Evolutionary conservation across 2,888 invertebrate species (phyloP), one percentile per base, ranked within the genome.

Genomic region (Drosophila rellima): DNA sequence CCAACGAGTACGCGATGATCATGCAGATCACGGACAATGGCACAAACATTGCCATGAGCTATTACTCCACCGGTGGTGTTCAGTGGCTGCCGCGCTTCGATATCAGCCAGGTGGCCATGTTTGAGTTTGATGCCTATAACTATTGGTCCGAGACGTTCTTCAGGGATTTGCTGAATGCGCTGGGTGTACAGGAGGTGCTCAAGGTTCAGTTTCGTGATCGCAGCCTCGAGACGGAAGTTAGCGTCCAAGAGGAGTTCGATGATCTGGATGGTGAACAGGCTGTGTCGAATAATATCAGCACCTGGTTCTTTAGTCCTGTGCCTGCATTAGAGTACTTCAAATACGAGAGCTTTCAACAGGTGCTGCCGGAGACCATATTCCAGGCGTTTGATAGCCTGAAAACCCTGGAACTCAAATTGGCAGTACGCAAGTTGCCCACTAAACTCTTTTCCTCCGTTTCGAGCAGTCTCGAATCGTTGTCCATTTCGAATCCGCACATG

Each of bases 81-180:
- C 29, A 37, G 3, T 80, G 80, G 80, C 35, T 85, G 47, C 85
- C 85, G 5, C 62, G 71, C 3, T 74, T 85, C 31, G 63, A 82
- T 54, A 66, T 85, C 23, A 54, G 26, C 2, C 66, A 72, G 15
- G 66, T 85, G 52, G 65, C 54, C 0, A 70, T 71, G 48, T 80
- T 89, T 26, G 88, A 89, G 48, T 84, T 85, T 29, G 89, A 85
- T 29, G 85, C 85, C 0, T 89, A 85, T 35, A 66, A 48, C 39
- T 85, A 72, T 55, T 85, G 85, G 85, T 70, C 80, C 23, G 66
- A 70, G 11, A 51, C 72, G 0, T 87, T 89, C n/a, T 64, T 89
- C 3, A 17, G 31, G 0, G 78, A 87, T 3, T 40, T 85, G 4
- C 26, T 89, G n/a, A 10, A 56, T 4, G 35, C 62, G 0, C 15